Percentiles rank a stretch among this genome's conserved stretches.
Evolutionary conservation across 2,888 invertebrate species (phyloP).

Genomic region (Lumbricus terrestris): DNA sequence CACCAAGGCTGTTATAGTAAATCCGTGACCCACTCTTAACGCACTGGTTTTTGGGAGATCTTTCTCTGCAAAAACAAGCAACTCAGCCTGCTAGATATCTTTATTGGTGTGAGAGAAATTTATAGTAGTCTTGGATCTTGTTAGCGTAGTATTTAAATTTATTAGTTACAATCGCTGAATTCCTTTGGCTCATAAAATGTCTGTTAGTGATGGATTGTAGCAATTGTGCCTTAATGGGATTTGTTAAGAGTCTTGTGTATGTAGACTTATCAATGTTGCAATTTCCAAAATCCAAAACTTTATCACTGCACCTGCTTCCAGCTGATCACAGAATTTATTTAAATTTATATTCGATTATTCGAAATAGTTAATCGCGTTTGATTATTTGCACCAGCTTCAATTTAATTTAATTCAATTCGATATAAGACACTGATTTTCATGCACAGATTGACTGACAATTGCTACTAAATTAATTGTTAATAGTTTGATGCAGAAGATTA

Average conservation of each 20-base stretch:
- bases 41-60: background rate
- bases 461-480: too few relatives aligned
- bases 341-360: background rate
- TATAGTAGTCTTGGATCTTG: background rate
- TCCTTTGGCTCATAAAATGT: background rate
- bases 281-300: background rate
- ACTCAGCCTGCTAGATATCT: background rate
- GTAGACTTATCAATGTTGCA: background rate
- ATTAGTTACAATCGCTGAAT: background rate
- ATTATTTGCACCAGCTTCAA: background rate
- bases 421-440: too few relatives aligned
- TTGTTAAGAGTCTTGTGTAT: background rate
- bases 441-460: too few relatives aligned
- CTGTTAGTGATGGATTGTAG: background rate
- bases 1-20: too few relatives aligned
- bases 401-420: too few relatives aligned
- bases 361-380: background rate
- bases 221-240: background rate
- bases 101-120: background rate
- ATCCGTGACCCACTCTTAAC: background rate
- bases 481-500: background rate
- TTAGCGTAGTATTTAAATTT: background rate
- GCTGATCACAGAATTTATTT: background rate
- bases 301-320: background rate
- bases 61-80: too few relatives aligned